Evolutionary conservation across 1,140 invertebrate species (phyloP), one percentile per base, ranked within the genome.

Genomic region (Drosophila sturtevanti): DNA sequence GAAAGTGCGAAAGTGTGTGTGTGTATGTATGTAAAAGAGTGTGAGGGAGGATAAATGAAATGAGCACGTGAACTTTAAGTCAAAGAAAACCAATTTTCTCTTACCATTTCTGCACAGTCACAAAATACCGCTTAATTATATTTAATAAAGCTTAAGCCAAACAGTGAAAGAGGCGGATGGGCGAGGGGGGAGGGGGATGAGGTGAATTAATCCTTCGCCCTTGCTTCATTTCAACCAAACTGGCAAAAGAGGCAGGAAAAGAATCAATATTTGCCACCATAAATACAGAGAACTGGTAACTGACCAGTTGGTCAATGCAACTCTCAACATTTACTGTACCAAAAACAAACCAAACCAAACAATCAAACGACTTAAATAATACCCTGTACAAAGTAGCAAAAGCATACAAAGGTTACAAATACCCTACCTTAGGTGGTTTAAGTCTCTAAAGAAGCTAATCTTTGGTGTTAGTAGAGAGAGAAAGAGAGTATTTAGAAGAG

Each of bases 211-310:
- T 55, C 41, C 41, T 48, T 21, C 6, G 10, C 24, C 24, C 12
- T 27, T 21, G 1, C 24, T 12, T 3, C 51, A 7, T 31, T 24
- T 12, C 11, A 24, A 9, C 14, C 14, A n/a, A 10, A 54, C 51
- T n/a, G 51, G 12, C 5, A 16, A 54, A 54, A 54, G 24, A 27
- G 12, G 24, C n/a, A n/a, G 21, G 52, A n/a, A 55, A 55, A 68
- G 68, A 61, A 74, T 74, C 72, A 74, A 74, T 74, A 74, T 74
- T 74, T 74, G 61, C 72, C 63, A 67, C 60, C 66, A 69, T 73
- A 60, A 69, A 69, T 73, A 73, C 66, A 56, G 41, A 41, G 34
- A 37, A 59, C 14, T 65, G 70, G 18, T 62, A 16, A 62, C 37
- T 58, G 52, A 18, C 16, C 65, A 55, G 34, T 54, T 55, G 52